A percentile compares a stretch with the other conserved stretches of the same genome.
phyloP scores from a whole-genome alignment of 2,797 vertebrate genomes.

The Amphiprion clarkii region DNA sequence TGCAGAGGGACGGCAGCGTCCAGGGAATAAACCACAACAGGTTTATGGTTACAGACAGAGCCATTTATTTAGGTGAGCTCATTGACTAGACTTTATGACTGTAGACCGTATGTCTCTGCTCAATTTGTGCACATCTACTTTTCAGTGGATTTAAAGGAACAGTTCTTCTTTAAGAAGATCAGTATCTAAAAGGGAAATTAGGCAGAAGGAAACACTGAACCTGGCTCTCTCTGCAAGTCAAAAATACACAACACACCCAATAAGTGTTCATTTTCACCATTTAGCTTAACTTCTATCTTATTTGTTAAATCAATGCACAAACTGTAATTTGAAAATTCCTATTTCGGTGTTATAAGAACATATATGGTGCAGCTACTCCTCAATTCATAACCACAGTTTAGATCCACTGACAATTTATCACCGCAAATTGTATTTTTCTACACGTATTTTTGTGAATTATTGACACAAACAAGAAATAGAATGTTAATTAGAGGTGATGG shows the following conservation, averaged over 20 bases:
- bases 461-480: too few species aligned
- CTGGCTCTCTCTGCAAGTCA: not conserved
- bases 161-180: constrained; percentile 1
- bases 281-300: not conserved
- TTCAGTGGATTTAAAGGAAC: constrained; percentile 10
- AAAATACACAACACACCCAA: not conserved
- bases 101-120: not conserved
- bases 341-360: too few species aligned
- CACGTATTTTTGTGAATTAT: too few species aligned
- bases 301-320: too few species aligned
- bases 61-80: constrained; percentile 92
- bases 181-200: not conserved
- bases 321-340: too few species aligned
- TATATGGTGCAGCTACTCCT: too few species aligned
- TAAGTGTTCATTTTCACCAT: not conserved
- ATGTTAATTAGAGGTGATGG: too few species aligned
- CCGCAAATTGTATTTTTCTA: too few species aligned
- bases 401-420: too few species aligned
- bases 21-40: constrained; percentile 93
- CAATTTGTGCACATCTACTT: constrained; percentile 8
- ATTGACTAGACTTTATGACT: constrained; percentile 10
- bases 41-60: constrained; percentile 95
- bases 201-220: not conserved
- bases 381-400: too few species aligned
- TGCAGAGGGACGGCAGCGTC: constrained; percentile 85